These are phyloP conservation scores for Hemibagrus guttatus DNA, from an alignment of 2,797 vertebrate genomes.

Conservation along the genomic window DNA sequence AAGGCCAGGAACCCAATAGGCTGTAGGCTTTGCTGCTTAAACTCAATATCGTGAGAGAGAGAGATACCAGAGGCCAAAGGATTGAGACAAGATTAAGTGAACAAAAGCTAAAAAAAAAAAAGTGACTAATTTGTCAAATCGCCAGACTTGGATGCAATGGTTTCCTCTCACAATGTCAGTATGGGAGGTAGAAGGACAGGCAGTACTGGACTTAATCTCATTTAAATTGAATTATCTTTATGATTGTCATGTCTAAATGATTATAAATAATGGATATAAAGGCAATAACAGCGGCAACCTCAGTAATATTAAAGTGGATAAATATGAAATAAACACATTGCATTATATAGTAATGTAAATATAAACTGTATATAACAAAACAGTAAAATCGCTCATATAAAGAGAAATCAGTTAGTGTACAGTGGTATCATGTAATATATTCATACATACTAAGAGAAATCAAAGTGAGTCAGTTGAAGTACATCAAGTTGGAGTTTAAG, in stretches of 20 bases:
- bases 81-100: slow-evolving; percentile 71
- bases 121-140: slow-evolving; percentile 73
- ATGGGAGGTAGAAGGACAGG: slow-evolving; percentile 17
- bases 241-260: not conserved
- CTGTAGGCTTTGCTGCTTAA: slow-evolving; percentile 69
- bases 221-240: slow-evolving; percentile 9
- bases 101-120: slow-evolving; percentile 63
- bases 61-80: slow-evolving; percentile 71
- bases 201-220: slow-evolving; percentile 16
- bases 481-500: not conserved
- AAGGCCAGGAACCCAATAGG: slow-evolving; percentile 73
- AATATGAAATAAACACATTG: too few relatives aligned
- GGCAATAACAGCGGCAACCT: not conserved
- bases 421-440: not conserved
- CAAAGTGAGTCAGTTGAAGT: not conserved
- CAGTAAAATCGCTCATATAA: not conserved
- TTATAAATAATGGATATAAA: not conserved
- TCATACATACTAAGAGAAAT: slow-evolving; percentile 1
- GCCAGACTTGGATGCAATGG: slow-evolving; percentile 43
- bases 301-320: not conserved
- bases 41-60: slow-evolving; percentile 77
- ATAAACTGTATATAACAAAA: not conserved
- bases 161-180: slow-evolving; percentile 23
- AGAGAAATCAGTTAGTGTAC: not conserved
- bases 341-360: not conserved